Conservation (phyloP, 2,888 invertebrate species). For the Cheilosia impressa region DNA sequence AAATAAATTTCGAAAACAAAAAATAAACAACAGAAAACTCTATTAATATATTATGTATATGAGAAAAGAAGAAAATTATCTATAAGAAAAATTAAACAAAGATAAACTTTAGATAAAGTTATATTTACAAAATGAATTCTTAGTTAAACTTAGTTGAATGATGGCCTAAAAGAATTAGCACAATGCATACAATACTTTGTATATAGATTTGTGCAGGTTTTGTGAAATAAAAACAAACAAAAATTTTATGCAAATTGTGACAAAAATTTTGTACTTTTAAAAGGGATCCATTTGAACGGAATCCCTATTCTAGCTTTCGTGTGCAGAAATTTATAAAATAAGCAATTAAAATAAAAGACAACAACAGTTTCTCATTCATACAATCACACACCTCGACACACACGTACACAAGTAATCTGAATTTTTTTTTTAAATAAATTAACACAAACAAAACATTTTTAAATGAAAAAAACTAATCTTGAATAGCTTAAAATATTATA, state of each 20-base stretch:
- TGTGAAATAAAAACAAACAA: constrained; percentile 26
- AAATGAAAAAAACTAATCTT: constrained; percentile 32
- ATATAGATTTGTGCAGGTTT: constrained; percentile 48
- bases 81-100: constrained; percentile 27
- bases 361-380: constrained; percentile 19
- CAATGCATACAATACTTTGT: constrained; percentile 41
- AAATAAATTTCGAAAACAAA: constrained; percentile 68
- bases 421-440: constrained; percentile 29
- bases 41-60: constrained; percentile 29
- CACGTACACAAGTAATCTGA: neutral
- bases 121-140: constrained; percentile 69
- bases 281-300: constrained; percentile 37
- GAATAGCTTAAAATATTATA: constrained; percentile 67
- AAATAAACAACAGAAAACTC: constrained; percentile 21
- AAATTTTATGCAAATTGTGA: constrained; percentile 35
- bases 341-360: constrained; percentile 8
- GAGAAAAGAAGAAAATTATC: constrained; percentile 11
- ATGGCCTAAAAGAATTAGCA: constrained; percentile 50
- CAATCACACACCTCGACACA: constrained; percentile 1
- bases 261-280: constrained; percentile 63
- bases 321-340: constrained; percentile 44
- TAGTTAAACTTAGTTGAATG: constrained; percentile 69
- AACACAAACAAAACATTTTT: constrained; percentile 17
- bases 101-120: constrained; percentile 60
- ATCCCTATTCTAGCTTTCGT: constrained; percentile 55